Percentiles rank a stretch among this genome's conserved stretches.
Evolutionary conservation across 1,140 invertebrate species (phyloP).

Genomic region (Gerris buenoi): DNA sequence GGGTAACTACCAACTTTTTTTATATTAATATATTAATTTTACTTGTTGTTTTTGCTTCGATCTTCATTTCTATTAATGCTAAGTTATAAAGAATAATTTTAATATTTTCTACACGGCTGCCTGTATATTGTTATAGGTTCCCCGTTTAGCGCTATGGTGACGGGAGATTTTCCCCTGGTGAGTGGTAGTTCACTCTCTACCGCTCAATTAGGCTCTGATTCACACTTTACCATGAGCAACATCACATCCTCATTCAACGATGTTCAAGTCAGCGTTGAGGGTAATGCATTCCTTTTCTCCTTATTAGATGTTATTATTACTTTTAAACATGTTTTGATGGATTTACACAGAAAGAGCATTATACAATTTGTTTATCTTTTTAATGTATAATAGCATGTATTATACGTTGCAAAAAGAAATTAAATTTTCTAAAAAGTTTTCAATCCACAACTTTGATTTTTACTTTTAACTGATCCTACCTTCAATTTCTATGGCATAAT

Average conservation of each 20-base stretch:
- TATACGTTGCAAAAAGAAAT: too few species aligned
- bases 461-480: too few species aligned
- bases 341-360: too few species aligned
- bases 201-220: slow-evolving; percentile 43
- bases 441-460: too few species aligned
- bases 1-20: slow-evolving; percentile 29
- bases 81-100: neutral
- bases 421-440: too few species aligned
- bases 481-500: too few species aligned
- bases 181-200: slow-evolving; percentile 47
- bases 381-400: too few species aligned
- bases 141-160: slow-evolving; percentile 57
- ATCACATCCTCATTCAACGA: slow-evolving; percentile 71
- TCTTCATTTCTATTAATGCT: neutral
- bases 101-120: too few species aligned
- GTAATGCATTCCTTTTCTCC: too few species aligned
- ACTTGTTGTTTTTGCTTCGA: neutral
- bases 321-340: too few species aligned
- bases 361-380: too few species aligned
- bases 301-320: too few species aligned
- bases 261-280: slow-evolving; percentile 87
- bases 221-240: slow-evolving; percentile 47
- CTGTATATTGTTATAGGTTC: slow-evolving; percentile 42
- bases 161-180: slow-evolving; percentile 47
- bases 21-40: neutral